Evolutionary conservation across 2,888 invertebrate genomes (phyloP), one percentile per base, ranked within the genome.

Genomic region (Scaptomyza reducta): DNA sequence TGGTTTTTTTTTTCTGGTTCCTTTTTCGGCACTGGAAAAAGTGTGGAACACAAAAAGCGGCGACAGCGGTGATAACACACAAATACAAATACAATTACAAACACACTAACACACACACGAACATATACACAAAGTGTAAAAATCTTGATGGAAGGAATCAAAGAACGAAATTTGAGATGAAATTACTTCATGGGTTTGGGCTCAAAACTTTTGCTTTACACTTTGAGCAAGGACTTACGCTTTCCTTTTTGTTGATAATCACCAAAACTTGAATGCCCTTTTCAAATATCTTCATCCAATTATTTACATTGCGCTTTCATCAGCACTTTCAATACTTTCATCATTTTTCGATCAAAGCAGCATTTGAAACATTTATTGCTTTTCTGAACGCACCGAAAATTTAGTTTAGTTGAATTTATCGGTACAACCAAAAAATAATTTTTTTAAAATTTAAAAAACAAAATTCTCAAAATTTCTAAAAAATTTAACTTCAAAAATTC

Each of bases 41-140:
- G 33, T 53, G 33, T 54, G 58, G 58, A 46, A 64, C 60, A 68
- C 60, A 74, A 70, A 84, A 72, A 86, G 66, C 55, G 74, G 80
- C 63, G 70, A 79, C 80, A 79, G 74, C 68, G 47, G 70, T 83
- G 80, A 77, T 83, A 74, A 80, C 77, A 80, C 49, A 45, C 14
- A 33, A 31, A 45, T 9, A 25, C 9, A 61, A 16, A 14, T 27
- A 56, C 27, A 46, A 45, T 54, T 33, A 61, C 25, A 59, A 10
- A n/a, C 16, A 57, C 50, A 64, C n/a, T n/a, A 50, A 38, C 25
- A 73, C 22, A 22, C 14, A 22, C 7, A 18, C 46, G 2, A 18
- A 57, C 44, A 51, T 14, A 47, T 33, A 38, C 46, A 13, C 27
- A 9, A 40, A 59, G 31, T 51, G 11, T 11, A 27, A 25, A 51